Conservation (phyloP, 1,140 invertebrate species). For the Anastatus disparis region DNA sequence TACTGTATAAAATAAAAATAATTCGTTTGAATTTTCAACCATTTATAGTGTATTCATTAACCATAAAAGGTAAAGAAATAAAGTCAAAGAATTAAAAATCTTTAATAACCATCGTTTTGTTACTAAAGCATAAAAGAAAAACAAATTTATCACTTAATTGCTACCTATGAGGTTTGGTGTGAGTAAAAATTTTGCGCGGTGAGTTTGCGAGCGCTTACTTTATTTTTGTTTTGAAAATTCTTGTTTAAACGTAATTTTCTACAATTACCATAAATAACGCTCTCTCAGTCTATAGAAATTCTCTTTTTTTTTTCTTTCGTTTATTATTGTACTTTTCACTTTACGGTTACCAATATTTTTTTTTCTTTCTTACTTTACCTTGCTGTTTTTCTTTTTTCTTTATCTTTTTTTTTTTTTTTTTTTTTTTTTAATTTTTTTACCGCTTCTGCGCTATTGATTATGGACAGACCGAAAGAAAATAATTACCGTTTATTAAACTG, state of each 20-base stretch:
- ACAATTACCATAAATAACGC: conserved; percentile 19
- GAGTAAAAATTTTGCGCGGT: no score
- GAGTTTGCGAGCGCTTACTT: background rate
- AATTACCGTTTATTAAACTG: conserved; percentile 42
- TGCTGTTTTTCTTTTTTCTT: no score
- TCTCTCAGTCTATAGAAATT: conserved; percentile 29
- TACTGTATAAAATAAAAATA: no score
- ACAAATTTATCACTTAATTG: background rate
- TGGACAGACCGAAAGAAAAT: conserved; percentile 37
- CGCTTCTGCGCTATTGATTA: conserved; percentile 42
- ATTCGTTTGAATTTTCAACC: no score
- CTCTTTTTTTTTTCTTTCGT: conserved; percentile 12
- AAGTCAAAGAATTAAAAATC: no score
- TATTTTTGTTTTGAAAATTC: conserved; percentile 31
- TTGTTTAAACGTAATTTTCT: conserved; percentile 29
- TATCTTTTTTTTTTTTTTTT: conserved; percentile 17
- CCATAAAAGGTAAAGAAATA: no score
- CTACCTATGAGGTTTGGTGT: background rate
- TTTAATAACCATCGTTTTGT: no score
- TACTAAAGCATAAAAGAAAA: background rate
- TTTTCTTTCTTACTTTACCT: no score
- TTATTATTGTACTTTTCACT: conserved; percentile 35
- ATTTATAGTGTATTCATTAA: no score
- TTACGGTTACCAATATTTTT: conserved; percentile 38
- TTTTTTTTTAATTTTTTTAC: no score